These are phyloP conservation scores for Meghimatium bilineatum DNA, from an alignment of 2,888 invertebrate species.

Conservation along the genomic window DNA sequence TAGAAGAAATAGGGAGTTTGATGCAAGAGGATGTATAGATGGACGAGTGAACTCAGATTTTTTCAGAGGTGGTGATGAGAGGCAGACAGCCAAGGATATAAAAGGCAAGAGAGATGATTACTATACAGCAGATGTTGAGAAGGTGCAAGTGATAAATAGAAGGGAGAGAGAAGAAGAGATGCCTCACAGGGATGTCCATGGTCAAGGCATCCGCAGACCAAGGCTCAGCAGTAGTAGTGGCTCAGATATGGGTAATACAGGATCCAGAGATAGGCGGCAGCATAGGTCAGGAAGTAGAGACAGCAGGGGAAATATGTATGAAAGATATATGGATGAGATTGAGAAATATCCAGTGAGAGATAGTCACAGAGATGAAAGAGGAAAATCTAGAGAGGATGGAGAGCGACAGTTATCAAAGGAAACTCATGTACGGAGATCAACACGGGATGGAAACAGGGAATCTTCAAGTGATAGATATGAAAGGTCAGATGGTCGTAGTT, in stretches of 20 bases:
- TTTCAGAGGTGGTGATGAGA: slow-evolving; percentile 12
- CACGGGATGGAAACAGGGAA: slow-evolving; percentile 36
- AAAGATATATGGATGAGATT: slow-evolving; percentile 28
- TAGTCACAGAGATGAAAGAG: slow-evolving; percentile 9
- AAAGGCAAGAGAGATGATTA: slow-evolving; percentile 7
- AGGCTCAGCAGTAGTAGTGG: slow-evolving; percentile 42
- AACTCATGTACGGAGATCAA: slow-evolving; percentile 2
- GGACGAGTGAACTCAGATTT: slow-evolving; percentile 29
- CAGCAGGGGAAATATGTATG: slow-evolving; percentile 3
- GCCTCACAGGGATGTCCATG: slow-evolving; percentile 13
- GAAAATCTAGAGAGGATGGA: neutral
- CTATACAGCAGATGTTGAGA: neutral
- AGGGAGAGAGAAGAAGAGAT: slow-evolving; percentile 15
- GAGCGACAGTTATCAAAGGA: slow-evolving; percentile 10
- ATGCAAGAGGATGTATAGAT: slow-evolving; percentile 31
- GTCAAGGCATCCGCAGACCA: slow-evolving; percentile 2
- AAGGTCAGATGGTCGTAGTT: slow-evolving; percentile 23
- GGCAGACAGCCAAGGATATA: neutral
- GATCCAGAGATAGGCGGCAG: slow-evolving; percentile 33
- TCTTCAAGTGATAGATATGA: slow-evolving; percentile 15
- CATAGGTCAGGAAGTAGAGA: slow-evolving; percentile 40
- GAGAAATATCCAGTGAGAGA: slow-evolving; percentile 10
- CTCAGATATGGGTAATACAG: neutral
- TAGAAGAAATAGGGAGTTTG: neutral
- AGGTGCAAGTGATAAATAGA: neutral